phyloP scores from a whole-genome alignment of 1,140 invertebrate genomes.

The Trichonephila clavata region DNA sequence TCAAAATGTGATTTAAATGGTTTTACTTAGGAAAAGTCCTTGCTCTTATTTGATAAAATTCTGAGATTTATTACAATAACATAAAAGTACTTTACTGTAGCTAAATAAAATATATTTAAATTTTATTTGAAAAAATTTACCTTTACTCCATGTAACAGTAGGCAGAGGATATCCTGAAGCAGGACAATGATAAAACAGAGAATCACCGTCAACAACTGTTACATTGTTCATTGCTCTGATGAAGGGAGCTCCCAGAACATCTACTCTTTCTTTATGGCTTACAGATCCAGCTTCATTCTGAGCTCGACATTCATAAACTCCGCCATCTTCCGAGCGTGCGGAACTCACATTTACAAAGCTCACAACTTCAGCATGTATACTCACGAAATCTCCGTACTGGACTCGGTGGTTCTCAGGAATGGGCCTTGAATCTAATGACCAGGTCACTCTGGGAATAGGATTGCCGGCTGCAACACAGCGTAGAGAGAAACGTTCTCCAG shows the following conservation, averaged over 20 bases:
- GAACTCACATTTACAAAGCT: conserved; percentile 94
- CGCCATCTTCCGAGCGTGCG: conserved; percentile 84
- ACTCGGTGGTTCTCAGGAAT: conserved; percentile 77
- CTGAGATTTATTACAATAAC: too few species aligned
- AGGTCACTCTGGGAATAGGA: conserved; percentile 93
- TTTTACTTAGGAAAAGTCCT: too few species aligned
- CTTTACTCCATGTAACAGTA: conserved; percentile 95
- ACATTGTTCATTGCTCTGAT: conserved; percentile 94
- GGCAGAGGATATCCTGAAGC: conserved; percentile 97
- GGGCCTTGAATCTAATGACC: conserved; percentile 89
- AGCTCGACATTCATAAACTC: conserved; percentile 81
- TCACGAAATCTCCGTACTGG: conserved; percentile 76
- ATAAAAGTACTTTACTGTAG: too few species aligned
- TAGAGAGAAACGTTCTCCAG: conserved; percentile 59
- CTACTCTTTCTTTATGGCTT: conserved; percentile 91
- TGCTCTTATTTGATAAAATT: too few species aligned
- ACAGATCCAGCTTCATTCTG: conserved; percentile 87
- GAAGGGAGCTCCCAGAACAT: conserved; percentile 94
- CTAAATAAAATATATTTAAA: too few species aligned
- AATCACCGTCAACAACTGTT: conserved; percentile 95
- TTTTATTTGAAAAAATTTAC: conserved; percentile 78
- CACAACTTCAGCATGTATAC: conserved; percentile 86
- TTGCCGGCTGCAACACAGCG: conserved; percentile 72
- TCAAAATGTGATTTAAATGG: too few species aligned
- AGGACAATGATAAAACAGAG: conserved; percentile 92